Base-by-base conservation (phyloP, 2,113 vertebrate species). In the Forbesichthys papilliferus region DNA sequence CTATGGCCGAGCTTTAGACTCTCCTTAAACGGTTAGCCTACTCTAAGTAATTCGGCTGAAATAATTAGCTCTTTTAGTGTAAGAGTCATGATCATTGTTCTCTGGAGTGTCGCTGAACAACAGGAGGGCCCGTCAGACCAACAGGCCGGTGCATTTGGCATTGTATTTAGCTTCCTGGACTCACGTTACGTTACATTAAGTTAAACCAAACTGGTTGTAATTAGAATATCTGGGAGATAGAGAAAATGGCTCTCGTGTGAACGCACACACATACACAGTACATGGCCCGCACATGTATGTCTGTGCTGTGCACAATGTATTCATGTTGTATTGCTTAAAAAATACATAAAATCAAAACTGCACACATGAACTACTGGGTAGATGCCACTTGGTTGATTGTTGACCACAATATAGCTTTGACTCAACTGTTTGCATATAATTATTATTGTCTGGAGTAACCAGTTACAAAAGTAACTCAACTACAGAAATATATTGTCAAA, bases 141-240 rank as follows among this genome's bases (percentile, higher is more conserved):
- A 83, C 84, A 82, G 65, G 77, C 68, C 53, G 75, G 69, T 60
- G 65, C 61, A 71, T 74, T 74, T 87, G 83, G 84, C 77, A 68
- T 71, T 1, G 71, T 68, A 61, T 57, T 27, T 27, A 9, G 42
- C 72, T 87, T 90, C 80, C 86, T 85, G 80, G 34, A 71, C 66
- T 88, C 83, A 74, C 66, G 49, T 87, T 90, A 87, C 86, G 64
- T 27, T 27, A 27, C 27, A 27, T 27, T 27, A 27, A 77, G 48
- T 74, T 78, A 42, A 78, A 83, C 67, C 74, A 71, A 84, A 81
- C 77, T 76, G 76, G 70, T 79, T 84, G 68, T 79, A 80, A 86
- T 89, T 81, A 89, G 72, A 61, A 65, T 6, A 60, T 58, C 12
- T 59, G 48, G 78, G 73, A 74, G 53, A 51, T 13, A 61, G 33